phyloP scores from a whole-genome alignment of 1,140 invertebrate genomes.

The Laodelphax striatellus region DNA sequence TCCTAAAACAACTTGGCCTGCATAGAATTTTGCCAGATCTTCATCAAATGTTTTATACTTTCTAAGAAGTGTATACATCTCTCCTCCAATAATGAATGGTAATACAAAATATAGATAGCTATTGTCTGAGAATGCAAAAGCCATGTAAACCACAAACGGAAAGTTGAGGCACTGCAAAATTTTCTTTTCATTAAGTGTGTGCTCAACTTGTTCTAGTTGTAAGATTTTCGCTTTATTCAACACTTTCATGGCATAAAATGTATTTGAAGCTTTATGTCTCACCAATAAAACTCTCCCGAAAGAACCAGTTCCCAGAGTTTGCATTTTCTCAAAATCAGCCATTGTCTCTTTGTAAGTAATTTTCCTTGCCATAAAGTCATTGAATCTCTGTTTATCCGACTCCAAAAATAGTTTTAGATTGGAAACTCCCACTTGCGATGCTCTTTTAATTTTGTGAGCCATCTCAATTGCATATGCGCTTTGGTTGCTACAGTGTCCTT shows the following conservation, averaged over 20 bases:
- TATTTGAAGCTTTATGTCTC: constrained; percentile 39
- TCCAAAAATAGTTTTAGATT: not conserved
- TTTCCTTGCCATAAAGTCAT: not conserved
- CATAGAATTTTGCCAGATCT: constrained; percentile 77
- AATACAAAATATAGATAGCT: constrained; percentile 74
- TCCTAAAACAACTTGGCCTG: constrained; percentile 79
- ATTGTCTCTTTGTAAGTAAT: constrained; percentile 13
- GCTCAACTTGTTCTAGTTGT: constrained; percentile 72
- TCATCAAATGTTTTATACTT: constrained; percentile 65
- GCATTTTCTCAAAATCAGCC: constrained; percentile 41
- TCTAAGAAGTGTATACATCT: constrained; percentile 68
- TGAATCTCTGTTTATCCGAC: not conserved
- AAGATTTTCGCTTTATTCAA: constrained; percentile 79
- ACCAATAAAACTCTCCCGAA: constrained; percentile 82
- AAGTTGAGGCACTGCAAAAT: constrained; percentile 69
- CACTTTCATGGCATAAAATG: constrained; percentile 83
- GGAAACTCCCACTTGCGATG: not conserved
- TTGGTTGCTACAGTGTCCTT: no score
- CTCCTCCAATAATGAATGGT: constrained; percentile 70
- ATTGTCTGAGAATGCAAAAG: constrained; percentile 78
- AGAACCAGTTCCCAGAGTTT: constrained; percentile 77
- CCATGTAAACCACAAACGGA: constrained; percentile 71
- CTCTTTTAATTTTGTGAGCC: not conserved
- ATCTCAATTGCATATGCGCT: no score
- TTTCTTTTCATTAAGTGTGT: constrained; percentile 76